Conservation (phyloP, 2,888 invertebrate species). For the Tenthredo amoena region DNA sequence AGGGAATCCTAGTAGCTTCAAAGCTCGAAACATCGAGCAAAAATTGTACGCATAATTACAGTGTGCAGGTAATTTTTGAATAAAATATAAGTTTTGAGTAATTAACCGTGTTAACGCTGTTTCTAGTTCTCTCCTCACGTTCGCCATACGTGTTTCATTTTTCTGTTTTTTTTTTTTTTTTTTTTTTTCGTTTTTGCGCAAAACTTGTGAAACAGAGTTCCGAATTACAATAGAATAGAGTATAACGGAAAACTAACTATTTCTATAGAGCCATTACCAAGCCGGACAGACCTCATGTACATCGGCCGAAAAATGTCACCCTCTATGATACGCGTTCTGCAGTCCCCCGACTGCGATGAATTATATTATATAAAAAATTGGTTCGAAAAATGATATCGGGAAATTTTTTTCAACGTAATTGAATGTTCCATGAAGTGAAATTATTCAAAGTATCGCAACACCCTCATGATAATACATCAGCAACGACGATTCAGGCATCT, state of each 20-base stretch:
- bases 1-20: neutral
- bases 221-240: neutral
- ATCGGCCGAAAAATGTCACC: neutral
- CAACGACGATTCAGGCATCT: neutral
- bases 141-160: neutral
- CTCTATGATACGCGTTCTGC: neutral
- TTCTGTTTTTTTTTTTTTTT: neutral
- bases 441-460: neutral
- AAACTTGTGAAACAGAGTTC: neutral
- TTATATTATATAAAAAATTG: neutral
- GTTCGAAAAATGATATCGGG: neutral
- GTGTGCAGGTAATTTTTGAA: neutral
- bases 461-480: neutral
- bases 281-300: neutral
- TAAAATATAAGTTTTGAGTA: neutral
- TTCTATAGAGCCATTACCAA: slow-evolving; percentile 20
- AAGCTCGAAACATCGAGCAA: neutral
- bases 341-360: neutral
- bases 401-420: neutral
- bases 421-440: neutral
- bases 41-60: neutral
- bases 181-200: neutral
- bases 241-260: slow-evolving; percentile 3
- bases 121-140: neutral
- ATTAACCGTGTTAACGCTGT: neutral